Base-by-base conservation (phyloP, 2,113 vertebrate species). In the Pseudorectes ferrugineus region DNA sequence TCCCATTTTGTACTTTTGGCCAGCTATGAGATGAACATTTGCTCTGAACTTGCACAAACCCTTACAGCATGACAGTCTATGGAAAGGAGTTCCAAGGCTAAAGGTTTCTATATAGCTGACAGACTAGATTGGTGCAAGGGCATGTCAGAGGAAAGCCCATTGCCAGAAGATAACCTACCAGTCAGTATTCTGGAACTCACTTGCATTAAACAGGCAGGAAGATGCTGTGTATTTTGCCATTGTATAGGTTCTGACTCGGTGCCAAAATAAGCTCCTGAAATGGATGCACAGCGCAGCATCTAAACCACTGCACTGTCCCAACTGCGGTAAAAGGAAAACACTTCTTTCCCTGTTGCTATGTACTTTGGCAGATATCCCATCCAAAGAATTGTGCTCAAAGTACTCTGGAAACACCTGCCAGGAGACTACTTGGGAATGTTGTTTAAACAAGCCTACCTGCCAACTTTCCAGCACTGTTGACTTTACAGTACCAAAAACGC, bases 341-440 rank as follows among this genome's bases (percentile, higher is more conserved):
- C 73, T 93, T 95, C 91, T 95, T 80, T 48, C 71, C 62, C 92
- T 85, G 97, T 98, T 98, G 97, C 97, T 98, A 98, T 98, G 97
- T 98, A 96, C 95, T 92, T 97, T 98, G 98, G 98, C 98, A 98
- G 79, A 85, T 89, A 85, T 96, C 97, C 98, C 98, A 95, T 93
- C 93, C 95, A 95, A 97, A 98, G 97, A 97, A 97, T 96, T 97
- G 93, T 98, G 97, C 97, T 98, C 96, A 96, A 96, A 97, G 98
- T 96, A 93, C 96, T 97, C 95, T 98, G 98, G 97, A 98, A 98
- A 98, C 98, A 98, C 98, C 97, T 98, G 98, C 98, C 98, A 98
- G 97, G 95, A 98, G 96, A 97, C 97, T 98, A 94, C 97, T 98
- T 97, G 97, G 98, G 97, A 98, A 96, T 91, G 95, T 97, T 98